Conservation (phyloP, 2,797 vertebrate genomes). For the Somateria mollissima region DNA sequence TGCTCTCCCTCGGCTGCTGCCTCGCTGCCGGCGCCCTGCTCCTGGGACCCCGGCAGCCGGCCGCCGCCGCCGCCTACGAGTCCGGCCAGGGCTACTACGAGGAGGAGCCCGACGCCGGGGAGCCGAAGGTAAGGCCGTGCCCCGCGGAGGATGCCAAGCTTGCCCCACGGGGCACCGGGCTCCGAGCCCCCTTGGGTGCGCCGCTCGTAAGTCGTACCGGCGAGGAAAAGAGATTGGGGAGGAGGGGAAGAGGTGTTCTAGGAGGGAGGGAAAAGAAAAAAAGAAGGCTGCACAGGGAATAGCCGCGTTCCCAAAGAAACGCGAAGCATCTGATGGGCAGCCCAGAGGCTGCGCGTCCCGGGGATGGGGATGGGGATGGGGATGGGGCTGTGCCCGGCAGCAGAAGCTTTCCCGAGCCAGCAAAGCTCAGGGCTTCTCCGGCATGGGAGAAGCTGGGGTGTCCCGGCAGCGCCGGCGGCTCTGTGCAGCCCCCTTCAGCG, state of each 20-base stretch:
- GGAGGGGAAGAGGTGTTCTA: too few species aligned
- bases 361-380: too few species aligned
- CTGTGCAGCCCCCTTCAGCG: not conserved
- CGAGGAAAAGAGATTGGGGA: not conserved
- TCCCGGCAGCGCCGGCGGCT: not conserved
- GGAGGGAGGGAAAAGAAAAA: too few species aligned
- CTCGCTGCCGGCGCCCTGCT: slow-evolving; percentile 75
- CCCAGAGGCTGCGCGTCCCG: not conserved
- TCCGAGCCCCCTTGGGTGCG: not conserved
- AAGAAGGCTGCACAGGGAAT: not conserved
- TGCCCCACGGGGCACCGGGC: not conserved
- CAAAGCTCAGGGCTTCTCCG: not conserved
- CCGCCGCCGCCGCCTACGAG: slow-evolving; percentile 83
- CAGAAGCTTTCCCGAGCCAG: not conserved
- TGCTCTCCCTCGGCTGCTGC: slow-evolving; percentile 73
- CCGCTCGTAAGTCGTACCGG: not conserved
- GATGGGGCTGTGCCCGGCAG: not conserved
- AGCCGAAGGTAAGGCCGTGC: slow-evolving; percentile 83
- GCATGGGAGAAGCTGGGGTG: not conserved
- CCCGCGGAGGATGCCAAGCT: not conserved
- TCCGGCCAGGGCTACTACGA: slow-evolving; percentile 86
- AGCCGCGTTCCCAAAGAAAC: not conserved
- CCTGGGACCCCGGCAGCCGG: slow-evolving; percentile 65
- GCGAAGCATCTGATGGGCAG: slow-evolving; percentile 4
- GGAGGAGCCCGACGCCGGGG: slow-evolving; percentile 83